Evolutionary conservation across 2,113 vertebrate species (phyloP), one percentile per base, ranked within the genome.

Genomic region (Hippotragus niger): DNA sequence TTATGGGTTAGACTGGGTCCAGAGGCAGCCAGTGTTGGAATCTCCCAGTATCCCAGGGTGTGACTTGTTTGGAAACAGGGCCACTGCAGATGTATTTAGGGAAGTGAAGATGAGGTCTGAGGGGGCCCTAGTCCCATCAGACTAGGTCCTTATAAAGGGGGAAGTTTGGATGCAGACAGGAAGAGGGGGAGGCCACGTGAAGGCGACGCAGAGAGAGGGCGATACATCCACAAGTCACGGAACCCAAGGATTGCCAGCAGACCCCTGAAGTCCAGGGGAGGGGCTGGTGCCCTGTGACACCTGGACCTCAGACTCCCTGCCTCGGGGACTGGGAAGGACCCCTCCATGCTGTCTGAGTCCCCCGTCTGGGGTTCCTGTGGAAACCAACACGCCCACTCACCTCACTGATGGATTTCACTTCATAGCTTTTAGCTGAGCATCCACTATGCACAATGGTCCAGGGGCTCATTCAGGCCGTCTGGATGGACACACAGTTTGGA

Each of bases 311-410:
- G 64, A 29, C 19, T 2, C 33, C 60, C 11, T 16, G 57, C 36
- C 53, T 62, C 29, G 0, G 40, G 52, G 36, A 50, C 11, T 1
- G 4, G 2, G 15, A 25, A n/a, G 25, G 55, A 4, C 1, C 0
- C 2, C 8, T 23, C 5, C 3, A 16, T 58, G 58, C 1, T 1
- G 23, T 6, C 19, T 19, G 5, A 14, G 60, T 12, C 17, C 2
- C 33, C 33, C 1, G 0, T 0, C 64, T 19, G 19, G 5, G 53
- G 16, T 2, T 8, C 50, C 2, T 1, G 33, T n/a, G 60, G 16
- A 55, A n/a, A 29, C 60, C 0, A 4, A 5, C 1, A 7, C 12
- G 0, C 1, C 33, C 0, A 0, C 14, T 2, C 11, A 3, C 1
- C 17, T 3, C 5, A 25, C 4, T 0, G 1, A 11, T 17, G 11